Evolutionary conservation across 2,797 vertebrate genomes (phyloP).

Genomic region (Smutsia gigantea): DNA sequence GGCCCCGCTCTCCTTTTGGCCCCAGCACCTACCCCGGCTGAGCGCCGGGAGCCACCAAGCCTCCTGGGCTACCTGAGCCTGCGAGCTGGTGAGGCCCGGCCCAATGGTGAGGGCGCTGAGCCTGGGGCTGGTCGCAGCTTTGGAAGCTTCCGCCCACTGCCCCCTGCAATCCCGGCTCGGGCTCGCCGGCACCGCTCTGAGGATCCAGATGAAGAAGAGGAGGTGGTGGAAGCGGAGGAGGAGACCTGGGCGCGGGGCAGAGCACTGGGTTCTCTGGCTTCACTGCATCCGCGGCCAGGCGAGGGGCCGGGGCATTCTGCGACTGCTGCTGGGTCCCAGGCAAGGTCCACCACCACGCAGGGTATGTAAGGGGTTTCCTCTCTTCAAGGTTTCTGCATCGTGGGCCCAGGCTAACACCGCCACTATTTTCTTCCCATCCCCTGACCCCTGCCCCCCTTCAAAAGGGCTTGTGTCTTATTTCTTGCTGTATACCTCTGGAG

Average conservation of each 20-base stretch:
- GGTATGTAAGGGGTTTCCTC: slow-evolving; percentile 51
- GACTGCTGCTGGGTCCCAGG: slow-evolving; percentile 53
- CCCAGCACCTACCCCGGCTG: slow-evolving; percentile 64
- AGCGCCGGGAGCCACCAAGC: slow-evolving; percentile 87
- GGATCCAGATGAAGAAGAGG: slow-evolving; percentile 81
- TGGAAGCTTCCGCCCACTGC: slow-evolving; percentile 73
- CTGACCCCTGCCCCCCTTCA: background rate
- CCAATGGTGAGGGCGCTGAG: slow-evolving; percentile 84
- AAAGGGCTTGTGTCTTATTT: background rate
- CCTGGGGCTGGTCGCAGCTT: slow-evolving; percentile 77
- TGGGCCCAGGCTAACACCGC: background rate
- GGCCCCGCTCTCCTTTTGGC: slow-evolving; percentile 93
- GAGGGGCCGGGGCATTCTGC: slow-evolving; percentile 66
- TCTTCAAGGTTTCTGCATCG: background rate
- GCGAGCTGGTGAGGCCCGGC: slow-evolving; percentile 73
- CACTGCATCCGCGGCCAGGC: slow-evolving; percentile 54
- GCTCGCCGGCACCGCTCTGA: slow-evolving; percentile 74
- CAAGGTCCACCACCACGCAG: slow-evolving; percentile 59
- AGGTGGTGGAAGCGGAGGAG: slow-evolving; percentile 88
- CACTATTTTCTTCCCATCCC: background rate
- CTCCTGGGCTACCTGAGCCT: slow-evolving; percentile 92
- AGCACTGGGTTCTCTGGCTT: slow-evolving; percentile 77
- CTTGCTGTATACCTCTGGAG: fast-evolving
- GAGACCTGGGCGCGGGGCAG: slow-evolving; percentile 77
- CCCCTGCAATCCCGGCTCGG: slow-evolving; percentile 71